Evolutionary conservation across 2,888 invertebrate species (phyloP).

Genomic region (Emmelina monodactyla): DNA sequence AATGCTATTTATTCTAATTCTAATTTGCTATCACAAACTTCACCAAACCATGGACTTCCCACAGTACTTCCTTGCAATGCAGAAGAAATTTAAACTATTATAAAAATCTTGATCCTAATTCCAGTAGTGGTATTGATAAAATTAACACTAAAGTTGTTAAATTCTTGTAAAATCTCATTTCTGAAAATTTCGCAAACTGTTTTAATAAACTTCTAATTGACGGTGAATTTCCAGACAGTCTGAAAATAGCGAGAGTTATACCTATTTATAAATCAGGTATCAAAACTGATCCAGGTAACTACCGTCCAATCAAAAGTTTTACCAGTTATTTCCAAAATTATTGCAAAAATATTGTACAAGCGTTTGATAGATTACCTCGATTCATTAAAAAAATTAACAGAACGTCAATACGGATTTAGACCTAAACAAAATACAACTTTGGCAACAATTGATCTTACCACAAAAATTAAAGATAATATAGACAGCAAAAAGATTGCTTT

Average conservation of each 20-base stretch:
- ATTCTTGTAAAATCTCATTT: constrained; percentile 26
- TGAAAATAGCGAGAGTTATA: constrained; percentile 12
- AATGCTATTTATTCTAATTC: background rate
- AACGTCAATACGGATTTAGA: background rate
- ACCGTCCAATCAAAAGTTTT: constrained; percentile 11
- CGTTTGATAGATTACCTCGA: constrained; percentile 2
- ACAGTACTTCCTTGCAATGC: background rate
- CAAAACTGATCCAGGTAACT: constrained; percentile 12
- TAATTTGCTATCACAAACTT: too few species aligned
- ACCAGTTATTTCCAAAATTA: constrained; percentile 10
- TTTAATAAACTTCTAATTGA: constrained; percentile 7
- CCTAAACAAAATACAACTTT: background rate
- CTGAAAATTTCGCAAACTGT: constrained; percentile 2
- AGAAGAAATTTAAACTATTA: constrained; percentile 10
- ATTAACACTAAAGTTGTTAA: constrained; percentile 11
- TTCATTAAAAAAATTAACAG: background rate
- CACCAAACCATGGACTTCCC: background rate
- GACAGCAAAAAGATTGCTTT: background rate
- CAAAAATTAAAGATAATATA: background rate
- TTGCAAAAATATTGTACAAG: constrained; percentile 6
- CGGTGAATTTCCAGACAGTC: constrained; percentile 3
- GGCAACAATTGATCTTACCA: background rate
- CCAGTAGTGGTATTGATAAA: constrained; percentile 11
- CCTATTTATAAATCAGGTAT: constrained; percentile 12
- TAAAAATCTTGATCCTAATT: constrained; percentile 10